Evolutionary conservation across 1,140 invertebrate genomes (phyloP).

Genomic region (Triops longicaudatus): DNA sequence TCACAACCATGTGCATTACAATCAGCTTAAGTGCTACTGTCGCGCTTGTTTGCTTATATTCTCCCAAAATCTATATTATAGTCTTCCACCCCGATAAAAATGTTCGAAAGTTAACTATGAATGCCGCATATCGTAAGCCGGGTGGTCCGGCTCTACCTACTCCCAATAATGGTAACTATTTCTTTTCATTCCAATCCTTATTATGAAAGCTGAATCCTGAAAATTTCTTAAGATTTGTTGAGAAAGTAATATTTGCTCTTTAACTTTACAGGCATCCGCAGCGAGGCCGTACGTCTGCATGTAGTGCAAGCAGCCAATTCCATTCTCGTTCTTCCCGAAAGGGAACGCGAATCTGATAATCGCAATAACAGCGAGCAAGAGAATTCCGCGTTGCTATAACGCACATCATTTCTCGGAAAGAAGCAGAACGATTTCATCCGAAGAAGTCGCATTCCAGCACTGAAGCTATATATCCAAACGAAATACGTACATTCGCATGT

Average conservation of each 20-base stretch:
- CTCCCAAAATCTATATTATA: constrained; percentile 48
- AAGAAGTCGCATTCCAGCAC: background rate
- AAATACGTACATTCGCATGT: constrained; percentile 4
- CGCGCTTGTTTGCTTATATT: constrained; percentile 46
- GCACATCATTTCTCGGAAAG: too few species aligned
- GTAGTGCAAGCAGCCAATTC: constrained; percentile 5
- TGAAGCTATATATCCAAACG: background rate
- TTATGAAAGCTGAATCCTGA: background rate
- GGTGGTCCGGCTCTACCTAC: constrained; percentile 43
- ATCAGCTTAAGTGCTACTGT: constrained; percentile 47
- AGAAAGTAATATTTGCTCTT: background rate
- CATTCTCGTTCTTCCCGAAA: background rate
- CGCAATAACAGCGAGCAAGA: constrained; percentile 1
- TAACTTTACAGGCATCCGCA: background rate
- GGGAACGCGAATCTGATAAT: background rate
- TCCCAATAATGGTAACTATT: constrained; percentile 27
- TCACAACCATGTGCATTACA: constrained; percentile 47
- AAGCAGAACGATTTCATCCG: background rate
- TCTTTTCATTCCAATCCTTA: background rate
- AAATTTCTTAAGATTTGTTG: background rate
- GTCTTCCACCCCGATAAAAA: constrained; percentile 50
- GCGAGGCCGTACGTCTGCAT: background rate
- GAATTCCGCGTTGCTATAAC: background rate
- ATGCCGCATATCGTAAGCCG: constrained; percentile 40
- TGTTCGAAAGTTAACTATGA: constrained; percentile 48